Conservation (phyloP, 2,797 vertebrate species). For the Picus viridis region DNA sequence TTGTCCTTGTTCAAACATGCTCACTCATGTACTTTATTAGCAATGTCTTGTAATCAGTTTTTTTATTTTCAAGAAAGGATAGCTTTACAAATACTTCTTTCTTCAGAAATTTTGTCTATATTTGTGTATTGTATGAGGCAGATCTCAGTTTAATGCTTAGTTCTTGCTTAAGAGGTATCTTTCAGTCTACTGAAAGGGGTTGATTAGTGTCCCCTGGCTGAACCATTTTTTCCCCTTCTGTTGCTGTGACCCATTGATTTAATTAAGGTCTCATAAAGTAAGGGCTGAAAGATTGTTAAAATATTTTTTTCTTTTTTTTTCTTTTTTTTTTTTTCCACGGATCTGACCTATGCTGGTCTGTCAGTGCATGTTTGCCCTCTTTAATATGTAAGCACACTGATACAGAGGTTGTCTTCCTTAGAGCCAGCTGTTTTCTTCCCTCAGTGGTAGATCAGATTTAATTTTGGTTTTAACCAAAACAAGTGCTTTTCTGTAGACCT, state of each 20-base stretch:
- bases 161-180: background rate
- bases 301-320: background rate
- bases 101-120: background rate
- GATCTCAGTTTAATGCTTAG: conserved; percentile 30
- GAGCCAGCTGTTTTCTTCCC: background rate
- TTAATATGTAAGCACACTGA: background rate
- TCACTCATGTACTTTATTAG: background rate
- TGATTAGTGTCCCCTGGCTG: conserved; percentile 42
- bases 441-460: background rate
- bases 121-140: background rate
- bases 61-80: conserved; percentile 6
- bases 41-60: background rate
- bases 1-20: background rate
- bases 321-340: background rate
- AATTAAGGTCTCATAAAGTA: conserved; percentile 66
- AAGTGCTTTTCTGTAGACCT: conserved; percentile 30
- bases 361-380: conserved; percentile 34
- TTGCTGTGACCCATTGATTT: conserved; percentile 60
- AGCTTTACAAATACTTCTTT: background rate
- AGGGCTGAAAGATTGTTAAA: conserved; percentile 59
- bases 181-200: conserved; percentile 8
- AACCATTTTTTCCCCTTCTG: conserved; percentile 32
- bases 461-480: conserved; percentile 45
- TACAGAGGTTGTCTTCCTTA: background rate
- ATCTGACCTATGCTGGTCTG: conserved; percentile 37